These are phyloP conservation scores for Bujurquina vittata DNA, from an alignment of 2,113 vertebrate species.

Conservation along the genomic window DNA sequence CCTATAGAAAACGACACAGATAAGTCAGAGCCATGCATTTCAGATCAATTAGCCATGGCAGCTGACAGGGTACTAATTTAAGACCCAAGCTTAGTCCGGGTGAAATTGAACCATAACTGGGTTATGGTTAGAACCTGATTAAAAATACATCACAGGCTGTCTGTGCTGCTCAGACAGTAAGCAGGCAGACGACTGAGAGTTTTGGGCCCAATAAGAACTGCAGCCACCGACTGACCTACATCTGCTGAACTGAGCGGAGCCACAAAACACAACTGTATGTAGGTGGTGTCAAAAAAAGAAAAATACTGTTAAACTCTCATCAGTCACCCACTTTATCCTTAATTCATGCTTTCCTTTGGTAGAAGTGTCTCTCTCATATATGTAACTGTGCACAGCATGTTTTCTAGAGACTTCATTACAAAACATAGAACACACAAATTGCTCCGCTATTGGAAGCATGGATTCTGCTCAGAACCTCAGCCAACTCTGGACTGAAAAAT, in stretches of 20 bases:
- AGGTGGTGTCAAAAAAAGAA: constrained; percentile 8
- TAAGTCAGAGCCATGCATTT: constrained; percentile 27
- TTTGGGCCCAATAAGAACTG: constrained; percentile 45
- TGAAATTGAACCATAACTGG: constrained; percentile 49
- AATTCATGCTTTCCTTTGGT: background rate
- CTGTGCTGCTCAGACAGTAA: constrained; percentile 45
- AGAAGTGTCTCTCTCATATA: background rate
- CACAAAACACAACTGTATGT: constrained; percentile 10
- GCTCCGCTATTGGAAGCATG: background rate
- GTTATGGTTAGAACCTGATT: constrained; percentile 63
- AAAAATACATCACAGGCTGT: constrained; percentile 75
- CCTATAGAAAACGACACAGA: constrained; percentile 27
- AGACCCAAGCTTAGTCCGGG: constrained; percentile 45
- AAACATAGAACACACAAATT: background rate
- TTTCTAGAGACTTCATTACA: background rate
- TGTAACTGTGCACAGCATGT: background rate
- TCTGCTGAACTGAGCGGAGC: constrained; percentile 40
- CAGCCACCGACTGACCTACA: constrained; percentile 64
- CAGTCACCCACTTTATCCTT: constrained; percentile 20
- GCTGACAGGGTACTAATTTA: constrained; percentile 34
- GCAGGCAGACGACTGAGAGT: constrained; percentile 39
- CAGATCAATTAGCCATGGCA: constrained; percentile 15
- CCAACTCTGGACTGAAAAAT: background rate
- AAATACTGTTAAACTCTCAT: constrained; percentile 2
- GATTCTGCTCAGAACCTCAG: background rate